Evolutionary conservation across 2,113 vertebrate genomes (phyloP), one percentile per base, ranked within the genome.

Genomic region (Callipepla californica): DNA sequence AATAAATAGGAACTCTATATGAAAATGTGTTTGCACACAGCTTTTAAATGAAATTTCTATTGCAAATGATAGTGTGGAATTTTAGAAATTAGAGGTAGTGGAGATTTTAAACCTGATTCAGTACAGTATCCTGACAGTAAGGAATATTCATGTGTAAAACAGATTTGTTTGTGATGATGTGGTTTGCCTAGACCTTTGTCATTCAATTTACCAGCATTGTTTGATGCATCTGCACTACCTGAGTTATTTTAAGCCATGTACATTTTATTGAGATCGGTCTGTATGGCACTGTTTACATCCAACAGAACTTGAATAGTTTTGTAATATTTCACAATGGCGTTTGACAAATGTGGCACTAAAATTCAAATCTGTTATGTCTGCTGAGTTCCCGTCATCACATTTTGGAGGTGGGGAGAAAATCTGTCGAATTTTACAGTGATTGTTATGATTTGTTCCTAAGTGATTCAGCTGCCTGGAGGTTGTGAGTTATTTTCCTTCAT

Each of bases 391-490:
- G 1, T 85, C 74, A 76, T 76, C 86, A 70, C 21, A 34, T 82
- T 89, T 87, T 84, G 66, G 44, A 89, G 55, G 23, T 0, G 1
- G 3, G 13, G n/a, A 48, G 13, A 89, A 42, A 62, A 79, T 69
- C 40, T 76, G 53, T 81, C 3, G 1, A 83, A 78, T 57, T 4
- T 57, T 59, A 88, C 42, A 40, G 57, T 65, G 74, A 51, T 55
- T 80, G 68, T 87, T 86, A 86, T 51, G 20, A 72, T 94, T 90
- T 93, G 44, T 84, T 90, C 42, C 45, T 82, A 61, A 62, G 36
- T 62, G 42, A 53, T 84, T 72, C 12, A 89, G 45, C 40, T 94
- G 58, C 28, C 13, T 73, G 44, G 69, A 84, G 80, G 40, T 21
- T 96, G 84, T 32, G 30, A 53, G n/a, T 70, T 87, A 66, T 66